These are phyloP conservation scores for Electrophaes corylata DNA, from an alignment of 2,888 invertebrate species.

Conservation along the genomic window DNA sequence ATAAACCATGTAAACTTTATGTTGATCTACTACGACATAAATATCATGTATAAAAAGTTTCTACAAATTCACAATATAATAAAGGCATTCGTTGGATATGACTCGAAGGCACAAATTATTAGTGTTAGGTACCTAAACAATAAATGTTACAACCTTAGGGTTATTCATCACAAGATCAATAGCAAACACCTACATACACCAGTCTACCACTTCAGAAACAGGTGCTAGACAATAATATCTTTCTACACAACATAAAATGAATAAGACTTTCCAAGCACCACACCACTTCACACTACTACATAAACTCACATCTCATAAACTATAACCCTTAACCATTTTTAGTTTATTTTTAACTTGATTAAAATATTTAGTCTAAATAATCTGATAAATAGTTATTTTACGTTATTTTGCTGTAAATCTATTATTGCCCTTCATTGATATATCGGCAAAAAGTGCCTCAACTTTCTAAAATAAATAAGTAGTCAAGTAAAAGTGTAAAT, in stretches of 20 bases:
- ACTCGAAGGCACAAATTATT: slow-evolving; percentile 79
- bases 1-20: slow-evolving; percentile 56
- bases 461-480: slow-evolving; percentile 61
- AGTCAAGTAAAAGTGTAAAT: slow-evolving; percentile 48
- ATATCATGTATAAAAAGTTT: slow-evolving; percentile 69
- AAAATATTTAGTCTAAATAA: slow-evolving; percentile 63
- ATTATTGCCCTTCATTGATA: slow-evolving; percentile 78
- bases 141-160: slow-evolving; percentile 54
- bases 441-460: slow-evolving; percentile 52
- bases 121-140: slow-evolving; percentile 52
- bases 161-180: slow-evolving; percentile 54
- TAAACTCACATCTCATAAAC: slow-evolving; percentile 55
- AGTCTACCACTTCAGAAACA: slow-evolving; percentile 39
- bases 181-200: slow-evolving; percentile 46
- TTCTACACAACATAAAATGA: slow-evolving; percentile 47
- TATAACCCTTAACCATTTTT: slow-evolving; percentile 69
- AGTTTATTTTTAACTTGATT: slow-evolving; percentile 57
- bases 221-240: slow-evolving; percentile 27
- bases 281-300: slow-evolving; percentile 56
- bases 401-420: slow-evolving; percentile 76
- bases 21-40: slow-evolving; percentile 61
- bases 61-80: slow-evolving; percentile 69
- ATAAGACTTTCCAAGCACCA: slow-evolving; percentile 68
- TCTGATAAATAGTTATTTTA: slow-evolving; percentile 67
- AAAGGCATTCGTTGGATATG: slow-evolving; percentile 81